Evolutionary conservation across 2,113 vertebrate genomes (phyloP).

Genomic region (Micromys minutus): DNA sequence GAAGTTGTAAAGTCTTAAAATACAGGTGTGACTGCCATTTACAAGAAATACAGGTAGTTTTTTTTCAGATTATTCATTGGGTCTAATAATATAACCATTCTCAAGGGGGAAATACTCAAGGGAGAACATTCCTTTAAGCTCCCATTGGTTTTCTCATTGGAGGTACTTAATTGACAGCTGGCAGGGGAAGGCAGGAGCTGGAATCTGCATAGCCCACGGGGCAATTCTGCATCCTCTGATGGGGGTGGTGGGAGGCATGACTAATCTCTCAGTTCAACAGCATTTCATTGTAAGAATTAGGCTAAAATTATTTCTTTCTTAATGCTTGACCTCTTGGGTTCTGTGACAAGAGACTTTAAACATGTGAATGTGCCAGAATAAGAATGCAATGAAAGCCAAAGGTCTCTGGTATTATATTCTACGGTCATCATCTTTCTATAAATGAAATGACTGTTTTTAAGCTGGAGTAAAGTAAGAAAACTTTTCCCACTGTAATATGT

Average conservation of each 20-base stretch:
- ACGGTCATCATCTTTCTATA: background rate
- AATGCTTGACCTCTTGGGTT: background rate
- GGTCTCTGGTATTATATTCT: background rate
- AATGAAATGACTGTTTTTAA: background rate
- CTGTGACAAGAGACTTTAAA: background rate
- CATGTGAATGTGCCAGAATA: background rate
- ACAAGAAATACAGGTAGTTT: slow-evolving; percentile 1
- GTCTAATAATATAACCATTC: background rate
- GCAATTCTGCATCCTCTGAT: background rate
- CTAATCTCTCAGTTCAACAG: background rate
- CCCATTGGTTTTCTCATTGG: slow-evolving; percentile 48
- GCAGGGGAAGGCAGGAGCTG: background rate
- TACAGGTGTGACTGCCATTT: background rate
- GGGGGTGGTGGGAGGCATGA: too few species aligned
- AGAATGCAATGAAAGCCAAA: background rate
- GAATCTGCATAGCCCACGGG: background rate
- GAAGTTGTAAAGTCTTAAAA: background rate
- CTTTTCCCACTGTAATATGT: background rate
- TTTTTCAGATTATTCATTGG: background rate
- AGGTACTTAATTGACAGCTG: slow-evolving; percentile 47
- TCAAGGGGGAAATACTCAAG: slow-evolving; percentile 46
- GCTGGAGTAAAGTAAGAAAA: background rate
- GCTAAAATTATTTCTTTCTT: background rate
- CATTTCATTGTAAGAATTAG: background rate
- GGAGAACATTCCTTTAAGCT: background rate